These are phyloP conservation scores for Triplophysa siluroides DNA, from an alignment of 2,113 vertebrate species.

Conservation along the genomic window DNA sequence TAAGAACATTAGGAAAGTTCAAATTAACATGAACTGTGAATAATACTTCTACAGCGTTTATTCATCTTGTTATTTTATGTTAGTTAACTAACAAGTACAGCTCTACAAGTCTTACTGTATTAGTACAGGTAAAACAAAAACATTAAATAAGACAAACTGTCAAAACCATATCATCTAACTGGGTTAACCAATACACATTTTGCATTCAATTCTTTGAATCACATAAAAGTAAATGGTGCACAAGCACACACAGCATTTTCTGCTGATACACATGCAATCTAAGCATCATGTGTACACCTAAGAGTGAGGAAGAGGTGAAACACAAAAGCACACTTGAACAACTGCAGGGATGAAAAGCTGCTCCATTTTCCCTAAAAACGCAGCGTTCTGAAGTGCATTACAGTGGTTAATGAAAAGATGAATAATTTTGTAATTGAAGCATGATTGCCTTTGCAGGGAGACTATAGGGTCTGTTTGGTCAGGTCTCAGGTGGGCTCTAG, in stretches of 20 bases:
- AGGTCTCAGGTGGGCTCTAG: constrained; percentile 48
- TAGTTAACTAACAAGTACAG: too few species aligned
- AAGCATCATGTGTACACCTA: neutral
- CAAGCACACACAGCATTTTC: constrained; percentile 11
- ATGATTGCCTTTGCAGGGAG: constrained; percentile 22
- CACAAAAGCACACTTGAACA: neutral
- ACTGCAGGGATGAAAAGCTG: constrained; percentile 26
- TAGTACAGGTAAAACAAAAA: too few species aligned
- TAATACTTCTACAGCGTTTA: too few species aligned
- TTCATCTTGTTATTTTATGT: too few species aligned
- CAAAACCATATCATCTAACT: too few species aligned
- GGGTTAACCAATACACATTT: too few species aligned
- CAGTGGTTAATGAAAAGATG: constrained; percentile 34
- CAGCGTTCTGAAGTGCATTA: constrained; percentile 6
- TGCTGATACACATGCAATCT: neutral
- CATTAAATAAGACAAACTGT: too few species aligned
- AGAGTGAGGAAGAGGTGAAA: neutral
- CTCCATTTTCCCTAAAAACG: neutral
- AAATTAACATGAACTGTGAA: too few species aligned
- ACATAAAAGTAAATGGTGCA: too few species aligned
- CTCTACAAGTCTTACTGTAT: too few species aligned
- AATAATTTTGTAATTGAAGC: constrained; percentile 45
- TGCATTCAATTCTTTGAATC: too few species aligned
- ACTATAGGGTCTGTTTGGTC: neutral
- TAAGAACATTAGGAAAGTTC: too few species aligned